Evolutionary conservation across 1,140 invertebrate genomes (phyloP).

Genomic region (Orchestia grillus): DNA sequence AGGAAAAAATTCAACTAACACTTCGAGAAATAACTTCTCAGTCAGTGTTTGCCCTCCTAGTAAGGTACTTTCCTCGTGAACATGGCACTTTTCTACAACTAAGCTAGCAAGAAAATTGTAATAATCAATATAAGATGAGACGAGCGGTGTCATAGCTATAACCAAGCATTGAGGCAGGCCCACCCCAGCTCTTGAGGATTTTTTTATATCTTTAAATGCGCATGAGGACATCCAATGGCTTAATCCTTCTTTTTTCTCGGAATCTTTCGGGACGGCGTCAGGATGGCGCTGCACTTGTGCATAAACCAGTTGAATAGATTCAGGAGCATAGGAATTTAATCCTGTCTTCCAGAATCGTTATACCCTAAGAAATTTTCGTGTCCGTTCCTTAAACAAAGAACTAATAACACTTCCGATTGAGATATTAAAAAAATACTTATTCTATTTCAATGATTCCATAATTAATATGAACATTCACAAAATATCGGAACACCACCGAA

Average conservation of each 20-base stretch:
- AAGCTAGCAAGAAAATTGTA: not conserved
- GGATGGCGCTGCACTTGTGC: not conserved
- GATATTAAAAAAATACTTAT: no score
- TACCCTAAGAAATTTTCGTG: no score
- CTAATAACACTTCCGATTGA: no score
- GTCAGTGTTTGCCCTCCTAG: not conserved
- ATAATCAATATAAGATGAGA: not conserved
- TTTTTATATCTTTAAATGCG: not conserved
- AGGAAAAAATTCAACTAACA: not conserved
- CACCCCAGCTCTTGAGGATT: not conserved
- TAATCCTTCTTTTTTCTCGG: not conserved
- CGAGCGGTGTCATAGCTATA: not conserved
- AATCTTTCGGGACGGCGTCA: not conserved
- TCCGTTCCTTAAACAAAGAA: no score
- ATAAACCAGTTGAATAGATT: not conserved
- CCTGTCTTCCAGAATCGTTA: not conserved
- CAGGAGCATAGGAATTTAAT: not conserved
- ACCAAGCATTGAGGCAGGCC: not conserved
- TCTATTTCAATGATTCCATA: no score
- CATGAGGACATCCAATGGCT: not conserved
- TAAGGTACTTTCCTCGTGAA: not conserved
- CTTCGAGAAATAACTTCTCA: not conserved
- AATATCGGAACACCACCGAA: no score
- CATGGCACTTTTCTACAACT: not conserved
- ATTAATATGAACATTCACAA: no score